Conservation (phyloP, 35 echinoderm and acorn worm genomes). For the Lytechinus pictus region DNA sequence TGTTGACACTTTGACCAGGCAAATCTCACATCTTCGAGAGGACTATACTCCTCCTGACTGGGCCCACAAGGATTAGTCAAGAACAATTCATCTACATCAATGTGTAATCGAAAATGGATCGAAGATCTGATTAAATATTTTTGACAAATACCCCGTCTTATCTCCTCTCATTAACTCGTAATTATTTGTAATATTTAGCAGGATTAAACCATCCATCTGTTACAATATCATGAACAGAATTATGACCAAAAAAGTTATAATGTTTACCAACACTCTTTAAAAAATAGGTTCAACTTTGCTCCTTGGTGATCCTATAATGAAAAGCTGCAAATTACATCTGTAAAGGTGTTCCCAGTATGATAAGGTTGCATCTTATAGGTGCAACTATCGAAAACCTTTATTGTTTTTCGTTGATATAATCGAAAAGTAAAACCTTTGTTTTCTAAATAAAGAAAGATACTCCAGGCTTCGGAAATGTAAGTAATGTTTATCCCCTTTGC, state of each 20-base stretch:
- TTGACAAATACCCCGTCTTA: background rate
- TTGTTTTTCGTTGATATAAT: background rate
- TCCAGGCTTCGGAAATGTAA: background rate
- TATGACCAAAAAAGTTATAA: too few relatives aligned
- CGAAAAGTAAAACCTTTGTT: background rate
- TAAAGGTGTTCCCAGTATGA: too few relatives aligned
- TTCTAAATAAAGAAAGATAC: background rate
- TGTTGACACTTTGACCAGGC: conserved; percentile 8
- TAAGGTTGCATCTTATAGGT: too few relatives aligned
- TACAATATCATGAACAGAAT: too few relatives aligned
- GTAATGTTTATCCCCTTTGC: background rate
- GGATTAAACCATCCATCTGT: background rate
- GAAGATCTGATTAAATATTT: background rate
- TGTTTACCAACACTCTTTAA: too few relatives aligned
- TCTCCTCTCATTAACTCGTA: background rate
- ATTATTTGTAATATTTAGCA: background rate
- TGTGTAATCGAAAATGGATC: background rate
- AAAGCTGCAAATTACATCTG: too few relatives aligned
- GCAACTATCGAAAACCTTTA: background rate
- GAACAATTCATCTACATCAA: background rate
- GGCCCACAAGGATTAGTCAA: background rate
- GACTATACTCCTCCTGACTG: background rate
- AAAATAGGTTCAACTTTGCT: too few relatives aligned
- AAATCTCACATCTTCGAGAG: background rate
- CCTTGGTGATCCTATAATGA: too few relatives aligned